Evolutionary conservation across 2,888 invertebrate genomes (phyloP), one percentile per base, ranked within the genome.

Genomic region (Zaprionus lineosus): DNA sequence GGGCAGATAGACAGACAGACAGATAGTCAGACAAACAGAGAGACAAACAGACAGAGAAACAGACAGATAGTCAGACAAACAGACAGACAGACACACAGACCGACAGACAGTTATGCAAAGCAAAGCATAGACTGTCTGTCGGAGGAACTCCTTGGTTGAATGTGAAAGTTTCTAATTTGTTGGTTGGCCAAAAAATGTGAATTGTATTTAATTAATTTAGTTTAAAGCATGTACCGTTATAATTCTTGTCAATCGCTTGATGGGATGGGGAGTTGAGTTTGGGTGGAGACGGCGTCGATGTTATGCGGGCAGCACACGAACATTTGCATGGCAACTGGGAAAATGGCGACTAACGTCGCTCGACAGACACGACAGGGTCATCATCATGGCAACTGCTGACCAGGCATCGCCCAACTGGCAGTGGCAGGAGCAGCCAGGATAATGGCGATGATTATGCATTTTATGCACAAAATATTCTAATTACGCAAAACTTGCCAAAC

Each of bases 161-260:
- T 46, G 26, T 36, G 36, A 36, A 36, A 47, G 36, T 36, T 34
- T 33, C 24, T 24, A 6, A 24, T 8, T 8, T 48, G 12, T 12
- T 9, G 41, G n/a, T 7, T 5, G 2, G 5, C 14, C 26, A 46
- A 39, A 46, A 28, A 34, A 37, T 60, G 55, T 60, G 48, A 82
- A 74, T 65, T 57, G 61, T 78, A 55, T 50, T 41, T 40, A 53
- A 78, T 57, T 74, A 66, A 78, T 66, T 65, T 71, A 46, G 58
- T 39, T 48, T 44, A 52, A 61, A 66, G n/a, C n/a, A 48, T 51
- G 44, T 60, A 51, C 9, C 33, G 40, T 41, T 75, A 67, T 74
- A 75, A 71, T 56, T 8, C 24, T 6, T 8, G 6, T 24, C 53
- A 57, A 43, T 36, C 14, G 15, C 18, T 24, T n/a, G n/a, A n/a